Evolutionary conservation across 2,888 invertebrate genomes (phyloP).

Genomic region (Ophraella communa): DNA sequence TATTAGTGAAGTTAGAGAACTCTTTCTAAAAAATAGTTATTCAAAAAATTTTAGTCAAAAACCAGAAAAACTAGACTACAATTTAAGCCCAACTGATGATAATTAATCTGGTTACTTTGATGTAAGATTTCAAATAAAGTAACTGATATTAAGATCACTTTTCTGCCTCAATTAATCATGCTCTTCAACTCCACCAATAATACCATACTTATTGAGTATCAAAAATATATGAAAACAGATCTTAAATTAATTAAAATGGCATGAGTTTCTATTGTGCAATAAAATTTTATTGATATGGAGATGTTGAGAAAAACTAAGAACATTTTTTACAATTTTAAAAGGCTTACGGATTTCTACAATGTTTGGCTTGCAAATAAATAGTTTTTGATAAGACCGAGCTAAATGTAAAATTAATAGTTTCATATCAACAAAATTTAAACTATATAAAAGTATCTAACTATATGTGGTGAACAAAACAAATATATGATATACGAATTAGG

Average conservation of each 20-base stretch:
- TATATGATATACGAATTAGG: constrained; percentile 7
- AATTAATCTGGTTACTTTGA: too few relatives aligned
- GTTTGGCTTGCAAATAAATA: too few relatives aligned
- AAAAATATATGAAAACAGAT: background rate
- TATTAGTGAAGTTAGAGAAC: constrained; percentile 9
- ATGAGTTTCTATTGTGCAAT: background rate
- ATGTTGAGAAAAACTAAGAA: background rate
- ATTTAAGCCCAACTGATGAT: too few relatives aligned
- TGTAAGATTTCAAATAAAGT: too few relatives aligned
- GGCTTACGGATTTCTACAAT: too few relatives aligned
- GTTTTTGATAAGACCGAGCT: too few relatives aligned
- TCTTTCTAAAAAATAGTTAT: too few relatives aligned
- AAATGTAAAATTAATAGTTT: too few relatives aligned
- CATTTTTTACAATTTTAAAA: too few relatives aligned
- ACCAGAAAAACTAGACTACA: too few relatives aligned
- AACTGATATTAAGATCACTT: background rate
- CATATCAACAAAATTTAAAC: background rate
- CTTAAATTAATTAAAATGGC: background rate
- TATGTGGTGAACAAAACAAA: background rate
- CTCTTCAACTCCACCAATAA: background rate
- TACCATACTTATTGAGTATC: background rate
- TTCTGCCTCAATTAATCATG: too few relatives aligned
- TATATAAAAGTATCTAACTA: background rate
- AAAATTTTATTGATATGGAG: background rate
- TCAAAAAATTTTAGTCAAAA: background rate